Evolutionary conservation across 2,797 vertebrate species (phyloP), one percentile per base, ranked within the genome.

Genomic region (Helarctos malayanus): DNA sequence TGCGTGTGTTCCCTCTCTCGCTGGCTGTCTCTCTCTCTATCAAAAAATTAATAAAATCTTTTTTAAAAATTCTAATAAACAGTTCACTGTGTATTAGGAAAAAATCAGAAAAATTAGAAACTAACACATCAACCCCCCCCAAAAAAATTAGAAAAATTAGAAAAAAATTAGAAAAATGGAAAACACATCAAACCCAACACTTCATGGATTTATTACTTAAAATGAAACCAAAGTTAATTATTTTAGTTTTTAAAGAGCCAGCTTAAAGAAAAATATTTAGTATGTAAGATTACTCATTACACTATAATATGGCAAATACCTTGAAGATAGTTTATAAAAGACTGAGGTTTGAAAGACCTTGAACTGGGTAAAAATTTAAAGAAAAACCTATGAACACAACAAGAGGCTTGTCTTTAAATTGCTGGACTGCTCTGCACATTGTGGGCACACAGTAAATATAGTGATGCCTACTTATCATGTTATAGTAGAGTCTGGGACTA

Each of bases 391-490:
- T 81, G 89, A 29, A 69, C 8, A 41, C 35, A 68, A 35, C 4
- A 91, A 90, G 49, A 88, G 79, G 25, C n/a, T 23, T 38, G 29
- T 47, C 54, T 96, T 92, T 84, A 75, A 90, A 59, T 47, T 91
- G 13, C 54, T 82, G 59, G 5, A 90, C 47, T 91, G 59, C 19
- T 61, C 32, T 76, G 54, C 32, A 84, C 27, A 25, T 79, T 84
- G 52, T 76, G 63, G 89, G 54, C 63, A 96, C 71, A 93, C 65
- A 82, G 73, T 68, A 91, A 95, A 94, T 76, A 94, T 4, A 85
- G 25, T n/a, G 21, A 69, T 41, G 10, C 21, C 7, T 71, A 38
- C 56, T 91, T 78, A 15, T 80, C 80, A 75, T 41, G 38, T n/a
- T 54, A 19, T 27, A 27, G 11, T 61, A 75, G 18, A 47, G 54